phyloP scores from a whole-genome alignment of 2,888 invertebrate species.

The Cantharis rufa region DNA sequence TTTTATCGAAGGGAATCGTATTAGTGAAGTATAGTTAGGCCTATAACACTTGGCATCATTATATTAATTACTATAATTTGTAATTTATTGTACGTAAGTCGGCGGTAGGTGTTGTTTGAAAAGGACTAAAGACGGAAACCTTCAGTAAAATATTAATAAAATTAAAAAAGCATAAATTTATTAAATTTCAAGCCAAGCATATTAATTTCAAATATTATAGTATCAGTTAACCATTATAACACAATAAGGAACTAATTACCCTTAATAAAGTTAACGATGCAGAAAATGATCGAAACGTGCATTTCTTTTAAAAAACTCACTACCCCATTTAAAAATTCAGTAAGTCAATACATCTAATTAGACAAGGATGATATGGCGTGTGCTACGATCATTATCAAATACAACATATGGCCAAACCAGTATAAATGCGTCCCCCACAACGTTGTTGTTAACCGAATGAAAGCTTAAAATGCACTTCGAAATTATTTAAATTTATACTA shows the following conservation, averaged over 20 bases:
- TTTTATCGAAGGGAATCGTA: too few relatives aligned
- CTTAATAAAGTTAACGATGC: constrained; percentile 20
- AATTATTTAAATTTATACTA: not conserved
- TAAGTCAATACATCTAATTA: constrained; percentile 34
- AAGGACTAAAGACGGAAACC: too few relatives aligned
- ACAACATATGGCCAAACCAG: constrained; percentile 38
- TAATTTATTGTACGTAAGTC: too few relatives aligned
- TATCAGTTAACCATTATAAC: not conserved
- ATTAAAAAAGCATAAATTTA: not conserved
- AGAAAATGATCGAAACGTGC: constrained; percentile 34
- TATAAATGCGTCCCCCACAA: constrained; percentile 9
- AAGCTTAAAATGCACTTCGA: not conserved
- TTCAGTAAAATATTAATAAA: not conserved
- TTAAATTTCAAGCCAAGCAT: not conserved
- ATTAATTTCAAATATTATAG: not conserved
- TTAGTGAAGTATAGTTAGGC: too few relatives aligned
- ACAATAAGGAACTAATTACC: constrained; percentile 18
- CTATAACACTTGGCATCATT: too few relatives aligned
- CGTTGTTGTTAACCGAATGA: not conserved
- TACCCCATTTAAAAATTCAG: constrained; percentile 17
- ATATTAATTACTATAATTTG: too few relatives aligned
- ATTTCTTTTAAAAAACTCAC: constrained; percentile 26
- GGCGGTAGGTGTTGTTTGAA: too few relatives aligned
- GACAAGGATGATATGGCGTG: constrained; percentile 34
- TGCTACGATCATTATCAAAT: constrained; percentile 36